phyloP scores from a whole-genome alignment of 2,113 vertebrate genomes.

The Ammospiza nelsoni region DNA sequence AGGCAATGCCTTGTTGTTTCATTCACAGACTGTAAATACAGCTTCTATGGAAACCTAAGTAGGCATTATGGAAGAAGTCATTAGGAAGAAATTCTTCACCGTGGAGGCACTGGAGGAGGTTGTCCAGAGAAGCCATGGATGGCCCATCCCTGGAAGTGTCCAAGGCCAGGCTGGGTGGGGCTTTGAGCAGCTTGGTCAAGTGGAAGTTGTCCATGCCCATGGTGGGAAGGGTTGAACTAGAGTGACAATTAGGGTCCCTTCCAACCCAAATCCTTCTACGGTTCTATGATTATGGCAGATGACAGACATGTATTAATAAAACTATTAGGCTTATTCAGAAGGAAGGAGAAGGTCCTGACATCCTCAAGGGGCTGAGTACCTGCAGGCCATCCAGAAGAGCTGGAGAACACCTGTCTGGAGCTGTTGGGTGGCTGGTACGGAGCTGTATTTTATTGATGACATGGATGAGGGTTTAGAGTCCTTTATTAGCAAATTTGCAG shows the following conservation, averaged over 20 bases:
- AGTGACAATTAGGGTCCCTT: neutral
- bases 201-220: neutral
- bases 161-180: neutral
- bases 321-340: neutral
- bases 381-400: neutral
- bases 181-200: neutral
- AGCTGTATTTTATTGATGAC: neutral
- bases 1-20: neutral
- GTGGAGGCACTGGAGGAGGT: neutral
- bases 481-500: no score
- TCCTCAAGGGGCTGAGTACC: neutral
- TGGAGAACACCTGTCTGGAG: neutral
- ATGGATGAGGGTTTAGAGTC: no score
- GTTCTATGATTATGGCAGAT: neutral
- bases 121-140: neutral
- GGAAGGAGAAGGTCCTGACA: neutral
- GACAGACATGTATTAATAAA: neutral
- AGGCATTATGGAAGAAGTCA: neutral
- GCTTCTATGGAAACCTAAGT: neutral
- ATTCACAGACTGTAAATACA: neutral
- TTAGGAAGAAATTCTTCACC: neutral
- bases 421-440: neutral
- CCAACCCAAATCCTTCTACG: neutral
- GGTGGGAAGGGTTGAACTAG: neutral
- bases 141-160: neutral